Conservation (phyloP, 2,888 invertebrate species). For the Megaustenia siamemsis region DNA sequence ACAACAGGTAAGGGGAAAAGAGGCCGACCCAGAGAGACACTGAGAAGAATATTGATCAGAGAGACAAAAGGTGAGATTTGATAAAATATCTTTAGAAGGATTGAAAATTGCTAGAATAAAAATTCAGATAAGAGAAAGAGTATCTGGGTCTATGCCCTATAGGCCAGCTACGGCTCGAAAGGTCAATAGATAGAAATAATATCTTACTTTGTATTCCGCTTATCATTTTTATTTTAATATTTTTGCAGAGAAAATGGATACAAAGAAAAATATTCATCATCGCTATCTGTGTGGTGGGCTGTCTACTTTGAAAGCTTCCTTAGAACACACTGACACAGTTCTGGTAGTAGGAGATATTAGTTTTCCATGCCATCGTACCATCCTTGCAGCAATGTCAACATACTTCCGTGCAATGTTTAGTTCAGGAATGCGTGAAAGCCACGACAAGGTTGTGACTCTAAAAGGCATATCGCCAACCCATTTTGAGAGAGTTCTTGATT, state of each 20-base stretch:
- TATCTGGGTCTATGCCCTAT: too few species aligned
- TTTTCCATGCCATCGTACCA: conserved; percentile 72
- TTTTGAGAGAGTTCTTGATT: conserved; percentile 89
- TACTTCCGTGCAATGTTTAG: conserved; percentile 75
- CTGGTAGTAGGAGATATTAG: conserved; percentile 68
- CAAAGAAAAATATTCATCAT: conserved; percentile 48
- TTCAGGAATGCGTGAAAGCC: conserved; percentile 72
- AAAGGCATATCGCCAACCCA: conserved; percentile 85
- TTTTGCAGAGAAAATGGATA: conserved; percentile 32
- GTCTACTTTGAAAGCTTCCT: conserved; percentile 41
- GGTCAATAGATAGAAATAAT: too few species aligned
- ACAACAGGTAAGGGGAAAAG: too few species aligned
- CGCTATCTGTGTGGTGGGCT: conserved; percentile 48
- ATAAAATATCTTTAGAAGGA: too few species aligned
- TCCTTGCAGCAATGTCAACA: conserved; percentile 72
- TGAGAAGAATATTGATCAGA: too few species aligned
- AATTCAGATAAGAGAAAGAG: too few species aligned
- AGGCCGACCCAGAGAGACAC: too few species aligned
- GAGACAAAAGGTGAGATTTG: too few species aligned
- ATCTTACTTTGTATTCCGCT: neutral
- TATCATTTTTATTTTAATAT: neutral
- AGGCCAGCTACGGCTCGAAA: too few species aligned
- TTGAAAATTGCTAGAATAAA: too few species aligned
- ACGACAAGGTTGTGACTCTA: conserved; percentile 68
- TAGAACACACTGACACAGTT: conserved; percentile 56